Evolutionary conservation across 2,888 invertebrate genomes (phyloP).

Genomic region (Heliconius charithonia): DNA sequence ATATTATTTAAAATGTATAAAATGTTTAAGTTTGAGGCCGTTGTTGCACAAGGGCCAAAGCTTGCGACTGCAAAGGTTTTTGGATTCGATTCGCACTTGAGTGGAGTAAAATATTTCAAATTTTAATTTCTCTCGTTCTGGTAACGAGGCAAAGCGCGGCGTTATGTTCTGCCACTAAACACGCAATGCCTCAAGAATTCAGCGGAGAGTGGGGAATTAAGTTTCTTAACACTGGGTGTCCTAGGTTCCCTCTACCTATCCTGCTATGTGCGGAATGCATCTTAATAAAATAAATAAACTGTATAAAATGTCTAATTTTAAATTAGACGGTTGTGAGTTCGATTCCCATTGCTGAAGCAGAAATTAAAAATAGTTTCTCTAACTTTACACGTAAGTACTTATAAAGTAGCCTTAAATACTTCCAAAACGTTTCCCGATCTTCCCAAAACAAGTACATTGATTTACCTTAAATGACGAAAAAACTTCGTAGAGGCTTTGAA

Average conservation of each 20-base stretch:
- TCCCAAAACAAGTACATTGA: slow-evolving; percentile 10
- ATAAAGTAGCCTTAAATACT: not conserved
- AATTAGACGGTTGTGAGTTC: no score
- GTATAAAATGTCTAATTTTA: no score
- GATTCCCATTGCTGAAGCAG: no score
- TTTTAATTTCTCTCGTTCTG: not conserved
- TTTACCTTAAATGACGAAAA: slow-evolving; percentile 10
- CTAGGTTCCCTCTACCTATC: not conserved
- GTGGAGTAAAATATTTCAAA: no score
- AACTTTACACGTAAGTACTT: no score
- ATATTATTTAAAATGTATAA: not conserved
- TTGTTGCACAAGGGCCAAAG: no score
- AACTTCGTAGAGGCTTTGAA: slow-evolving; percentile 20
- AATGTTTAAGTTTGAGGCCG: not conserved
- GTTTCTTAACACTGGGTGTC: not conserved
- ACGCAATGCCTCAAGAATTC: not conserved
- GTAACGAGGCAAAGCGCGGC: not conserved
- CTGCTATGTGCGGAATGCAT: not conserved
- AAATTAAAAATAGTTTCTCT: no score
- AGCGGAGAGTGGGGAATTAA: not conserved
- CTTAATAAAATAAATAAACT: no score
- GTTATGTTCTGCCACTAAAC: not conserved
- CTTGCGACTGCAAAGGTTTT: not conserved
- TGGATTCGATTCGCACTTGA: not conserved
- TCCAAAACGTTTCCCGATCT: not conserved